phyloP scores from a whole-genome alignment of 2,888 invertebrate genomes.

The Isotomurus palustris region DNA sequence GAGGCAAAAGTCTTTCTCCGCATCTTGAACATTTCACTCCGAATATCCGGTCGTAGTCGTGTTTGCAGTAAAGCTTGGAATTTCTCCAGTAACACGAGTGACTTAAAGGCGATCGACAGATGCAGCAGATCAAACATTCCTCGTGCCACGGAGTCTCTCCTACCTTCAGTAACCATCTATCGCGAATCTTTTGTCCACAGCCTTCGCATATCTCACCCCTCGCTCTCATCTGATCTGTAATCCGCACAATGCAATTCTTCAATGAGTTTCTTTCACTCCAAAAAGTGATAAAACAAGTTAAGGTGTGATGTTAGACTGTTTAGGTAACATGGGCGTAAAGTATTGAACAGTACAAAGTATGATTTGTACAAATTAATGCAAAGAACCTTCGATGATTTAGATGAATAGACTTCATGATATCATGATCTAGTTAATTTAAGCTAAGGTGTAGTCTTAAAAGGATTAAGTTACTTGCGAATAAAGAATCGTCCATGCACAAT shows the following conservation, averaged over 20 bases:
- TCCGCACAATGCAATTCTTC: not conserved
- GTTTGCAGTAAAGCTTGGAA: constrained; percentile 91
- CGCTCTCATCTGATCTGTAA: constrained; percentile 26
- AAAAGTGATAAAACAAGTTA: not conserved
- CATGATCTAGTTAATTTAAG: too few species aligned
- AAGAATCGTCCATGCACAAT: too few species aligned
- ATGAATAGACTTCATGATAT: too few species aligned
- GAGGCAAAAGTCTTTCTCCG: constrained; percentile 79
- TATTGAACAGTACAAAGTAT: too few species aligned
- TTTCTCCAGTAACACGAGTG: constrained; percentile 94
- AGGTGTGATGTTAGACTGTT: too few species aligned
- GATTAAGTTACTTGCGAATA: too few species aligned
- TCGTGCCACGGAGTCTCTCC: constrained; percentile 95
- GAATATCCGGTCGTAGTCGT: constrained; percentile 94
- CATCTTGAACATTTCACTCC: constrained; percentile 93
- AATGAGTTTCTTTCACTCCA: not conserved
- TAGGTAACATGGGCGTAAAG: too few species aligned
- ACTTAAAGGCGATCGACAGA: constrained; percentile 82
- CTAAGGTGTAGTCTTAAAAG: too few species aligned
- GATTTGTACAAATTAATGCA: not conserved
- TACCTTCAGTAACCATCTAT: constrained; percentile 90
- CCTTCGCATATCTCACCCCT: constrained; percentile 77
- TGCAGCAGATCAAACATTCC: constrained; percentile 76
- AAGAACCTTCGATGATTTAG: constrained; percentile 1
- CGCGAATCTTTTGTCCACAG: constrained; percentile 90